A percentile compares a stretch with the other conserved stretches of the same genome.
phyloP scores from a whole-genome alignment of 2,888 invertebrate species.

The Melangyna quadrimaculata region DNA sequence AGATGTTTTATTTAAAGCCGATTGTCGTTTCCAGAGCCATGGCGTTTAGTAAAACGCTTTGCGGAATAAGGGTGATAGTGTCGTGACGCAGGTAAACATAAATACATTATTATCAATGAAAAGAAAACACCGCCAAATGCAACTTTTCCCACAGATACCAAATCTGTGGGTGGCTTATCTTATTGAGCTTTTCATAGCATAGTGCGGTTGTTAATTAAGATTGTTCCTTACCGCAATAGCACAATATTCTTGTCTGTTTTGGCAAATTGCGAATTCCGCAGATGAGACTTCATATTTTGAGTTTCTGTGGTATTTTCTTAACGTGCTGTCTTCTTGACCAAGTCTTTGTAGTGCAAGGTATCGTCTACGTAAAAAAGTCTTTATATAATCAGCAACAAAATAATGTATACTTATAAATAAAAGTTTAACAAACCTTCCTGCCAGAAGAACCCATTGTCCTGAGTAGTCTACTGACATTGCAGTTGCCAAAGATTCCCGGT shows the following conservation, averaged over 20 bases:
- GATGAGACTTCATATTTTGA: constrained; percentile 96
- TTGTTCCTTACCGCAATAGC: constrained; percentile 94
- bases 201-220: too few species aligned
- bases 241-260: constrained; percentile 89
- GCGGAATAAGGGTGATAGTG: too few species aligned
- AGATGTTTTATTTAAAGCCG: too few species aligned
- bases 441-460: constrained; percentile 92
- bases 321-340: constrained; percentile 80
- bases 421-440: constrained; percentile 84
- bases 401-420: background rate
- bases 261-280: constrained; percentile 95
- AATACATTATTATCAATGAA: too few species aligned
- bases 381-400: background rate
- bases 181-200: too few species aligned
- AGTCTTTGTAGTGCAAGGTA: constrained; percentile 90
- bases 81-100: too few species aligned
- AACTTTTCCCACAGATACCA: too few species aligned
- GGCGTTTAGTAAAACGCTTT: too few species aligned
- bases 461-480: constrained; percentile 91
- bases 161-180: too few species aligned
- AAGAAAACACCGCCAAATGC: too few species aligned
- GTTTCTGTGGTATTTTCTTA: constrained; percentile 91
- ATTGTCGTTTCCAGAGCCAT: too few species aligned
- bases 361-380: constrained; percentile 80
- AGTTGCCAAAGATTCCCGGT: constrained; percentile 93